Evolutionary conservation across 2,888 invertebrate genomes (phyloP), one percentile per base, ranked within the genome.

Genomic region (Drosophila robusta): DNA sequence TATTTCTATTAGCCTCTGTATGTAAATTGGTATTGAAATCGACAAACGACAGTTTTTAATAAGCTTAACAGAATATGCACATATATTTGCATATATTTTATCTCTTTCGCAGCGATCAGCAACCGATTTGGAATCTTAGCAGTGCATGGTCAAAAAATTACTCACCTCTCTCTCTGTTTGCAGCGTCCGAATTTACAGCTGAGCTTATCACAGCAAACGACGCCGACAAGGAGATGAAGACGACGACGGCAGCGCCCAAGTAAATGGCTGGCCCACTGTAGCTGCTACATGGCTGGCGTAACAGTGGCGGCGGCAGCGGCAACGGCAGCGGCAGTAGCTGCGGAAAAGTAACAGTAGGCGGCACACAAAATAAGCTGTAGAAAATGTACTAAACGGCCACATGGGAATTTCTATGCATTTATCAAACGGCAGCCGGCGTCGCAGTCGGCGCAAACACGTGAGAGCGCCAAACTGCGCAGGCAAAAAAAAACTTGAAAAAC

Each of bases 341-440:
- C 29, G 38, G 9, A 54, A 71, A 57, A 66, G 67, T 75, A 77
- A 67, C 77, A 60, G 78, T 52, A 60, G 63, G 79, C 80, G 60
- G 65, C 70, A 61, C 77, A 65, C 57, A 55, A 72, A 77, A 74
- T 66, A 80, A 77, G 50, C 75, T 66, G 69, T 64, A 75, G 72
- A 78, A 80, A 75, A 80, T 79, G 66, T 71, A 79, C 68, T 68
- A 83, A 88, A 82, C 79, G 77, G 86, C 68, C 87, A 77, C 87
- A 77, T 82, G 83, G 88, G 83, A 83, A 86, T 88, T 75, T 79
- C 72, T 86, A 80, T 79, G 66, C 81, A 85, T 81, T 70, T 85
- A 75, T 75, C 86, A 82, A 80, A 77, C 62, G 65, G 66, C 82
- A 42, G 69, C 46, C 50, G 57, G 41, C 63, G 61, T 70, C 78